phyloP scores from a whole-genome alignment of 1,140 invertebrate genomes.

The Drosophila nigrodunni region DNA sequence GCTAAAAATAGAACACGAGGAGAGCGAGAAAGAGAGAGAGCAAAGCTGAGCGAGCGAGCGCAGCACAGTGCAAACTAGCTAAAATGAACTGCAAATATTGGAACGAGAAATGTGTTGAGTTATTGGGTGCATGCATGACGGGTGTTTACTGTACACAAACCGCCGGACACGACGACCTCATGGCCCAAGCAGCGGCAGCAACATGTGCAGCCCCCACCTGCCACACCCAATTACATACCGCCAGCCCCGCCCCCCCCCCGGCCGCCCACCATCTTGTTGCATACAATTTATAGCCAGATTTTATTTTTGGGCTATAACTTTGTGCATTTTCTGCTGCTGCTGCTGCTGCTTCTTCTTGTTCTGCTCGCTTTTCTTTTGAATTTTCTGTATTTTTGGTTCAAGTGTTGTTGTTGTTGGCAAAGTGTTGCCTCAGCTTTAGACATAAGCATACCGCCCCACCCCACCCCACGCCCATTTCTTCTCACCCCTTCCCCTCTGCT shows the following conservation, averaged over 20 bases:
- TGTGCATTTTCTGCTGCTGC: constrained; percentile 13
- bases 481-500: neutral
- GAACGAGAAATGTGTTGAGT: neutral
- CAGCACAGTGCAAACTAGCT: constrained; percentile 9
- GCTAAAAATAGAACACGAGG: constrained; percentile 57
- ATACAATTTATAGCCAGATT: constrained; percentile 56
- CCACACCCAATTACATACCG: neutral
- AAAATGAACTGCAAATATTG: neutral
- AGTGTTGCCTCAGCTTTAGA: constrained; percentile 43
- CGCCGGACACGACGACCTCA: constrained; percentile 15
- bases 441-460: neutral
- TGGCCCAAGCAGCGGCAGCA: constrained; percentile 26
- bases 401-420: constrained; percentile 40
- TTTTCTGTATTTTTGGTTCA: constrained; percentile 51
- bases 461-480: neutral
- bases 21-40: constrained; percentile 12
- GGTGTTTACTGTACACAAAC: constrained; percentile 32
- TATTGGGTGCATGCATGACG: neutral
- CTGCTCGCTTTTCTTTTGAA: constrained; percentile 36
- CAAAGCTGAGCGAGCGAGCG: neutral
- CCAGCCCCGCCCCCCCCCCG: no score
- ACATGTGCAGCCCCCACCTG: constrained; percentile 39
- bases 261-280: constrained; percentile 23
- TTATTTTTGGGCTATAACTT: constrained; percentile 45
- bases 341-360: neutral